These are phyloP conservation scores for Neotoxoptera formosana DNA, from an alignment of 1,140 invertebrate species.

Conservation along the genomic window DNA sequence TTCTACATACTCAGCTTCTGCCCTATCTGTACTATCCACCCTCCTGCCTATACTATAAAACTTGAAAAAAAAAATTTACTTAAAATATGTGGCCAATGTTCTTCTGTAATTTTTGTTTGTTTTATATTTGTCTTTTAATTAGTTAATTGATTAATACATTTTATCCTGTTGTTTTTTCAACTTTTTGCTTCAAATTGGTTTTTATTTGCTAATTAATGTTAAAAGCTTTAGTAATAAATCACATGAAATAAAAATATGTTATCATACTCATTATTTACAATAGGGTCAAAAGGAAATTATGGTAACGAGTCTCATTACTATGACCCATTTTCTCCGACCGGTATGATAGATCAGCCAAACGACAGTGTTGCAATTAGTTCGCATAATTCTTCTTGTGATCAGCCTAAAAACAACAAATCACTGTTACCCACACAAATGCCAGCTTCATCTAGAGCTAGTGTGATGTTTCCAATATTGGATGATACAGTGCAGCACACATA, in stretches of 20 bases:
- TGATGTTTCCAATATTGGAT: constrained; percentile 75
- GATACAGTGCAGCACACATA: constrained; percentile 60
- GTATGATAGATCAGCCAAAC: constrained; percentile 30
- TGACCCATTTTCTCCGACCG: constrained; percentile 46
- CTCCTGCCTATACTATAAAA: no score
- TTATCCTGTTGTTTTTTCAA: neutral
- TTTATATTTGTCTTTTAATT: neutral
- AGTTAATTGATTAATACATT: neutral
- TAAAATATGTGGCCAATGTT: neutral
- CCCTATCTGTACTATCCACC: no score
- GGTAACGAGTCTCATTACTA: constrained; percentile 50
- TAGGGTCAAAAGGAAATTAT: constrained; percentile 52
- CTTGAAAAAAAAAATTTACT: no score
- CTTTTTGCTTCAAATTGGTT: neutral
- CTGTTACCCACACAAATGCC: constrained; percentile 72
- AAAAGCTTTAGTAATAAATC: neutral
- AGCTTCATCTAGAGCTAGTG: constrained; percentile 75
- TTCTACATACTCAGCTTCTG: no score
- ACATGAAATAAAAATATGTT: neutral
- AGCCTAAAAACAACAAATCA: constrained; percentile 64
- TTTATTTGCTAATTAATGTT: neutral
- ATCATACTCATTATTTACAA: neutral
- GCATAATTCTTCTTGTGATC: constrained; percentile 53
- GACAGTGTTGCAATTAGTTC: constrained; percentile 38
- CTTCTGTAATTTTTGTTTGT: neutral